Evolutionary conservation across 2,113 vertebrate species (phyloP), one percentile per base, ranked within the genome.

Genomic region (Cricetomys ansorgei): DNA sequence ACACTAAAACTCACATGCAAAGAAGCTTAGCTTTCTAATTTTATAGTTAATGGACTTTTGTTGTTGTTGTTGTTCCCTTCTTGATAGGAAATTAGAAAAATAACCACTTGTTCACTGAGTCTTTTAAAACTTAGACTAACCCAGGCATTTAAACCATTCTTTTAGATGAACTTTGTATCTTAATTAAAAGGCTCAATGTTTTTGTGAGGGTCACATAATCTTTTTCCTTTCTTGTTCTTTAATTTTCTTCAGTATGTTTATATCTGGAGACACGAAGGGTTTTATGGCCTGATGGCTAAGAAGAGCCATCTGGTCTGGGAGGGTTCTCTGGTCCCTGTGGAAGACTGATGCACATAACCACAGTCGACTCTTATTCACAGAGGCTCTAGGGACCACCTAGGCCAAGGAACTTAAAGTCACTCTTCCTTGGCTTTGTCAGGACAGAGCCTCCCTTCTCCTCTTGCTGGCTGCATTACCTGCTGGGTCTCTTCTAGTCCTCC

Each of bases 111-210:
- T 37, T 40, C 65, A 29, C 19, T 89, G 21, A 3, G 50, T 93
- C 69, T 65, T 92, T 93, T 87, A n/a, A 80, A 73, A 88, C n/a
- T 62, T 83, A 79, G 23, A 53, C 55, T 88, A 37, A 88, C 50
- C 21, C 12, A 34, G 34, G 81, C 8, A 70, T 57, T 77, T 65
- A 43, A 64, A 45, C n/a, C 27, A 15, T 55, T 81, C 59, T 16
- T 89, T 92, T 50, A 72, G 13, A 79, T 65, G 43, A 53, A 64
- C 23, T 77, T 67, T 76, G 29, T 55, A 65, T 55, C 17, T 53
- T 87, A 55, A 55, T 34, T 65, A 67, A 87, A 67, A 87, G 5
- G 9, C 0, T 50, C 13, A 50, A 11, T 77, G 76, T 88, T 77
- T 84, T 83, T 45, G 6, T 69, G 37, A 65, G 70, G 65, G 53